phyloP scores from a whole-genome alignment of 1,140 invertebrate genomes.

The Drosophila saltans region DNA sequence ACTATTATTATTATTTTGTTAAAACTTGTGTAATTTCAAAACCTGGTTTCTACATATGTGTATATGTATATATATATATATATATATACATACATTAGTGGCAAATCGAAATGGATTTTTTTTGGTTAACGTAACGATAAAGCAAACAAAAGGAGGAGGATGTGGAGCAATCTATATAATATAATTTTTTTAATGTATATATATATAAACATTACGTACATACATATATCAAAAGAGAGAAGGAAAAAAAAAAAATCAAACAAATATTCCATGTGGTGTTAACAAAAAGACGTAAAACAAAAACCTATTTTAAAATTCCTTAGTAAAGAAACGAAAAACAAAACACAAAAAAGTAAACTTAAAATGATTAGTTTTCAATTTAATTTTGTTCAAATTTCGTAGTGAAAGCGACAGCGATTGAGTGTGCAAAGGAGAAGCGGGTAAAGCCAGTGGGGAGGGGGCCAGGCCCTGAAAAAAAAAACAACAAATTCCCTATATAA shows the following conservation, averaged over 20 bases:
- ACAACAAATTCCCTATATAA: background rate
- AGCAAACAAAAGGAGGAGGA: background rate
- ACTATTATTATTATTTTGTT: slow-evolving; percentile 15
- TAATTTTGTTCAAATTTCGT: slow-evolving; percentile 30
- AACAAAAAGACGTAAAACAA: slow-evolving; percentile 50
- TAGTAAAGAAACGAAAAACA: slow-evolving; percentile 45
- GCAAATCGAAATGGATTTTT: background rate
- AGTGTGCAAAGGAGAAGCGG: background rate
- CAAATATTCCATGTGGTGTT: slow-evolving; percentile 73
- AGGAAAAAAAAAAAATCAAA: background rate
- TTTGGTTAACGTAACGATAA: background rate
- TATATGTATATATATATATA: slow-evolving; percentile 40
- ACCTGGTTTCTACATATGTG: slow-evolving; percentile 31
- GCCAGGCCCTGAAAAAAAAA: no score
- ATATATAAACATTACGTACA: slow-evolving; percentile 36
- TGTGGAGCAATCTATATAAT: slow-evolving; percentile 6
- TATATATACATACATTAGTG: background rate
- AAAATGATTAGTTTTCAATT: slow-evolving; percentile 29
- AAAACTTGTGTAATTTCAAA: slow-evolving; percentile 13
- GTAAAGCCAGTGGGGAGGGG: no score
- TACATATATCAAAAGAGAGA: slow-evolving; percentile 2
- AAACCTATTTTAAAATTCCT: slow-evolving; percentile 63
- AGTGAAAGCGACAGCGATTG: slow-evolving; percentile 18
- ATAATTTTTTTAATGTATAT: slow-evolving; percentile 21
- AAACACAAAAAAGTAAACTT: slow-evolving; percentile 15